Percentiles rank a stretch among this genome's conserved stretches.
Conservation (phyloP, 1,140 invertebrate species). For the Lerema accius region DNA sequence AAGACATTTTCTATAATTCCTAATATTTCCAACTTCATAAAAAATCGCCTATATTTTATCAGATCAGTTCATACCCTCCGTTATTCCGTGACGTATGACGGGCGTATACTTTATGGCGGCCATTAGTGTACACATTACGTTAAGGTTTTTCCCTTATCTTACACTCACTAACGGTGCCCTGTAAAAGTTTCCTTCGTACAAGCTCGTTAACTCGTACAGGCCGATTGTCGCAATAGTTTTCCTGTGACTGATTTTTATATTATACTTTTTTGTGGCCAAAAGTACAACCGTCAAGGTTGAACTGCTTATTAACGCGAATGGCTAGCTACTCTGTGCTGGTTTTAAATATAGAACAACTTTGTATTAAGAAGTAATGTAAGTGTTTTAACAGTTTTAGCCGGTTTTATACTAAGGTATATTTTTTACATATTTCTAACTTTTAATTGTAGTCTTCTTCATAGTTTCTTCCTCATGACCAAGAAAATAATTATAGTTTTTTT, state of each 20-base stretch:
- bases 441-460: too few species aligned
- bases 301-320: too few species aligned
- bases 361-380: too few species aligned
- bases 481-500: too few species aligned
- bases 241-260: slow-evolving; percentile 54
- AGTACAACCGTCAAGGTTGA: slow-evolving; percentile 21
- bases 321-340: too few species aligned
- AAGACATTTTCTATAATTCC: not conserved
- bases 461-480: too few species aligned
- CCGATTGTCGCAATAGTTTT: slow-evolving; percentile 53
- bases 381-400: too few species aligned
- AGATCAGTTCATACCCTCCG: not conserved
- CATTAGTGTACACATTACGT: slow-evolving; percentile 43
- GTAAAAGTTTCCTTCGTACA: slow-evolving; percentile 54
- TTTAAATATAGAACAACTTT: too few species aligned
- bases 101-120: slow-evolving; percentile 9
- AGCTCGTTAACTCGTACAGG: slow-evolving; percentile 54
- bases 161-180: slow-evolving; percentile 51
- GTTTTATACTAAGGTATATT: too few species aligned
- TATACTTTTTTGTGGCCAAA: slow-evolving; percentile 43
- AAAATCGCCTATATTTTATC: not conserved
- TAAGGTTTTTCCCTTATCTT: slow-evolving; percentile 61
- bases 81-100: not conserved
- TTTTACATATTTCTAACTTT: too few species aligned
- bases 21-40: not conserved